Evolutionary conservation across 2,797 vertebrate genomes (phyloP), one percentile per base, ranked within the genome.

Genomic region (Molothrus aeneus): DNA sequence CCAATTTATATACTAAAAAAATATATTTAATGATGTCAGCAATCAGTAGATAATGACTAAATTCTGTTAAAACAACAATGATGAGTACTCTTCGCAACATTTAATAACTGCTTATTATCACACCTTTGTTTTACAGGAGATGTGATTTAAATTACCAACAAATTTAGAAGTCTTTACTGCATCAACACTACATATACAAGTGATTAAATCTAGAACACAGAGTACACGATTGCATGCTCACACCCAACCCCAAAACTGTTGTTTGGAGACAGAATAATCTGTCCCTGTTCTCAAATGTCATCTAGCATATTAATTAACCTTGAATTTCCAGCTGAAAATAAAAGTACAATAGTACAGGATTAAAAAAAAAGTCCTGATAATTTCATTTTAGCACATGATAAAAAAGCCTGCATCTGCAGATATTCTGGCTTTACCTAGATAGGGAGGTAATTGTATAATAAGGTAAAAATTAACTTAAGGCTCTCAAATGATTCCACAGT

Each of bases 71-170:
- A 96, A 65, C 61, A 86, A 68, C 40, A 83, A 63, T 11, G 20
- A 84, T 66, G 66, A 95, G 51, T 70, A 92, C 17, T 17, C 59
- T 88, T 74, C 0, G 0, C 17, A 90, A 78, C 36, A 93, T 56
- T 84, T 84, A 88, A 94, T 95, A 93, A 88, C 78, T 32, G 14
- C 50, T 87, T 82, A 81, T 90, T 92, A 93, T 72, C 86, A 82
- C 80, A 92, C 56, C 59, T 93, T 80, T 73, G 66, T 94, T 95
- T 94, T 86, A 90, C 32, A 77, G 57, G 60, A 79, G 51, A 84
- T 40, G 17, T 60, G 45, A 70, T 80, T 66, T 77, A 95, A 93
- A 95, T 94, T 88, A 80, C 60, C 82, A 92, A 91, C 91, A 92
- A 92, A 94, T 95, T 71, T 77, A 61, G 61, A 93, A 95, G 88